phyloP scores from a whole-genome alignment of 1,140 invertebrate species.

The Drosophila bocki region DNA sequence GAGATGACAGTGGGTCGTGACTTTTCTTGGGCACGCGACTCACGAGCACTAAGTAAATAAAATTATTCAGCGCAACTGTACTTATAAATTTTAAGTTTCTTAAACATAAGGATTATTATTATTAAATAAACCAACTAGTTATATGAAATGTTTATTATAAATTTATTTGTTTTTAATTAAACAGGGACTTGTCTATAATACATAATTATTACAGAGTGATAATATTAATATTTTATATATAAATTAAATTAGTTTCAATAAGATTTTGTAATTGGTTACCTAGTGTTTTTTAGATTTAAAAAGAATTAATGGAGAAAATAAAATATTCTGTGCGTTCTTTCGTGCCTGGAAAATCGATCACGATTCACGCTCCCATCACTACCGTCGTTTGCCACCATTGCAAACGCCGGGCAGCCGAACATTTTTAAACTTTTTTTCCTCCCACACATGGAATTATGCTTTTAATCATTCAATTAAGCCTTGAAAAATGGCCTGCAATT shows the following conservation, averaged over 20 bases:
- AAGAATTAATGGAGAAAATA: too few species aligned
- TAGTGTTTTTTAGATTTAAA: too few species aligned
- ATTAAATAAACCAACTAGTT: neutral
- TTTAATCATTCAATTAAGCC: neutral
- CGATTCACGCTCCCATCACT: slow-evolving; percentile 19
- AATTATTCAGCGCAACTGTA: slow-evolving; percentile 15
- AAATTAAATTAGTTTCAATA: too few species aligned
- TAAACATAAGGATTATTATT: neutral
- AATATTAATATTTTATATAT: too few species aligned
- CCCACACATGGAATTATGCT: neutral
- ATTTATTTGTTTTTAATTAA: too few species aligned
- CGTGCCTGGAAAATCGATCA: neutral
- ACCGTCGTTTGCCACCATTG: slow-evolving; percentile 10
- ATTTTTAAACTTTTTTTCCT: neutral
- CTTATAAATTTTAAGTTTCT: neutral
- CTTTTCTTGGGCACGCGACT: neutral
- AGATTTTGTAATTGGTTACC: too few species aligned
- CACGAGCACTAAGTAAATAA: slow-evolving; percentile 9
- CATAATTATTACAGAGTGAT: too few species aligned
- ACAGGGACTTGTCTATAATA: too few species aligned
- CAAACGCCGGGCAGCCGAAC: slow-evolving; percentile 7
- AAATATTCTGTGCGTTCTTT: neutral
- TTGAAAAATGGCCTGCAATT: slow-evolving; percentile 2
- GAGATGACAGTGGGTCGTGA: neutral
- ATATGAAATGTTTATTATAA: neutral